Evolutionary conservation across 2,797 vertebrate species (phyloP).

Genomic region (Denticeps clupeoides): DNA sequence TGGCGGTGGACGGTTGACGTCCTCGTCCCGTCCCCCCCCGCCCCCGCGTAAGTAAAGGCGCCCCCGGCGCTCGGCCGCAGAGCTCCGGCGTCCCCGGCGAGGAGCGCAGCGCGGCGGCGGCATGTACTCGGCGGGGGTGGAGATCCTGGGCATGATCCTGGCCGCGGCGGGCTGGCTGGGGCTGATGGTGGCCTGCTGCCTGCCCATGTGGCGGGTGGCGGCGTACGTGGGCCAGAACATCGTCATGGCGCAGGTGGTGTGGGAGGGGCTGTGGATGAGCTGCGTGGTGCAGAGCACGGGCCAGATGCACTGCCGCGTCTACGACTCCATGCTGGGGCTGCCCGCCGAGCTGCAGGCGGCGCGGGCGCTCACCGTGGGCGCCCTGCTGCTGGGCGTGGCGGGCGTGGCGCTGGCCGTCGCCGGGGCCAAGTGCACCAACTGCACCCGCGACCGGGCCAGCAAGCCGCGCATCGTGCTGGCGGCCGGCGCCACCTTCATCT

Average conservation of each 20-base stretch:
- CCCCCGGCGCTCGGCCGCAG: background rate
- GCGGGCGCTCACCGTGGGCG: slow-evolving; percentile 56
- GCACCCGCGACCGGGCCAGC: slow-evolving; percentile 47
- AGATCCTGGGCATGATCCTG: slow-evolving; percentile 65
- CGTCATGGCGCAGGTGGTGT: slow-evolving; percentile 68
- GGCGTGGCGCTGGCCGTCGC: slow-evolving; percentile 56
- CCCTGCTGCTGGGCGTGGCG: slow-evolving; percentile 50
- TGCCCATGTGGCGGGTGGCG: slow-evolving; percentile 70
- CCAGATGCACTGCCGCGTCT: slow-evolving; percentile 69
- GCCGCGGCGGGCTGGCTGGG: slow-evolving; percentile 68
- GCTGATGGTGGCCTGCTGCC: slow-evolving; percentile 64
- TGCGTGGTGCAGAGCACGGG: slow-evolving; percentile 71
- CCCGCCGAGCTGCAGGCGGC: slow-evolving; percentile 58
- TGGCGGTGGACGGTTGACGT: too few relatives aligned
- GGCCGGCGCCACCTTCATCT: slow-evolving; percentile 46
- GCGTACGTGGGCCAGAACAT: slow-evolving; percentile 70
- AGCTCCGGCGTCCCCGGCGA: background rate
- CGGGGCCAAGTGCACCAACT: slow-evolving; percentile 69
- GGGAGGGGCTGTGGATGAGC: slow-evolving; percentile 74
- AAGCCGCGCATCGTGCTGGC: slow-evolving; percentile 55
- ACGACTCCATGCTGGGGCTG: slow-evolving; percentile 67
- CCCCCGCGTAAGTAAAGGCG: too few relatives aligned
- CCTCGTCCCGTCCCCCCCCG: too few relatives aligned
- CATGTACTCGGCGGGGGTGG: slow-evolving; percentile 66
- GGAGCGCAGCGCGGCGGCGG: background rate